These are phyloP conservation scores for Arge pagana DNA, from an alignment of 2,888 invertebrate genomes.

Conservation along the genomic window DNA sequence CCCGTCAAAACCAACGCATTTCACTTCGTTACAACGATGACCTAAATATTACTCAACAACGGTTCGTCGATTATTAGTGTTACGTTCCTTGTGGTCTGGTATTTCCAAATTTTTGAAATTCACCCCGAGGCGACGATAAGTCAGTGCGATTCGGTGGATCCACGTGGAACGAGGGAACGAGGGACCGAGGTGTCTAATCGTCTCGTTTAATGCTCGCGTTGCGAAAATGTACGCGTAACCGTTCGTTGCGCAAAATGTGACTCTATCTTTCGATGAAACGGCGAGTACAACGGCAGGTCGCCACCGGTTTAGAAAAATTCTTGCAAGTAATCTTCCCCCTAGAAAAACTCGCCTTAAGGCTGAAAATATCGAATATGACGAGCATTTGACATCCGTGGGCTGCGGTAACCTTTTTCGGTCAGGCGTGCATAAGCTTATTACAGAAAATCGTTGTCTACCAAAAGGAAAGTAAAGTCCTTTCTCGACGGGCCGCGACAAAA, in stretches of 20 bases:
- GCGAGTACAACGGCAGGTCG: too few species aligned
- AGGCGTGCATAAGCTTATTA: conserved; percentile 57
- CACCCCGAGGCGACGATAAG: conserved; percentile 13
- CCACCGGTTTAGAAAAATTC: too few species aligned
- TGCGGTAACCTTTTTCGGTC: conserved; percentile 46
- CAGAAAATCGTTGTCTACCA: conserved; percentile 49
- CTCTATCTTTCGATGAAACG: too few species aligned
- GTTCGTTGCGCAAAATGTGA: conserved; percentile 17
- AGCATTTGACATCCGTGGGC: conserved; percentile 51
- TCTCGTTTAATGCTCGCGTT: neutral
- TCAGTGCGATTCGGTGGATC: too few species aligned
- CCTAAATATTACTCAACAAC: conserved; percentile 30
- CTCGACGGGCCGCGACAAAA: conserved; percentile 5
- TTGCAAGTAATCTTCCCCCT: too few species aligned
- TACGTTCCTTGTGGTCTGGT: conserved; percentile 15
- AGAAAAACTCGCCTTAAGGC: too few species aligned
- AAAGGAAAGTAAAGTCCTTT: conserved; percentile 34
- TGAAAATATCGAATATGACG: conserved; percentile 53
- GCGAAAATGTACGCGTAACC: conserved; percentile 9
- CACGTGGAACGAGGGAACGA: neutral
- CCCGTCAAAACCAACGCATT: neutral
- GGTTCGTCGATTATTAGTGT: conserved; percentile 18
- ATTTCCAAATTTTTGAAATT: conserved; percentile 22
- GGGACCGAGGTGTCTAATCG: neutral
- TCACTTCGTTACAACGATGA: conserved; percentile 24